Conservation (phyloP, 2,888 invertebrate species). For the Chesias legatella region DNA sequence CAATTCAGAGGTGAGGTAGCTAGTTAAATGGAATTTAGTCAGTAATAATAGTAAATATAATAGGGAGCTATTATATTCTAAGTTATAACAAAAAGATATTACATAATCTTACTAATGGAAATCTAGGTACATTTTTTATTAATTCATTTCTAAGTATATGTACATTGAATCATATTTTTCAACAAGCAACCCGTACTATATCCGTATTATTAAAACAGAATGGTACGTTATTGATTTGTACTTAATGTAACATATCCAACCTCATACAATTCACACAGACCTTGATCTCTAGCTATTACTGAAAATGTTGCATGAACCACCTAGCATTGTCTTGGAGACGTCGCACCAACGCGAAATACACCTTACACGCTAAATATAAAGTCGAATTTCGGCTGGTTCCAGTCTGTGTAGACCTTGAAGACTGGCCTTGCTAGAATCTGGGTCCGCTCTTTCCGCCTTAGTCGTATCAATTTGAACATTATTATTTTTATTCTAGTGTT, state of each 20-base stretch:
- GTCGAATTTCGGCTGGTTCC: conserved; percentile 38
- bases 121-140: too few species aligned
- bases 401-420: conserved; percentile 61
- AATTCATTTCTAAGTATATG: too few species aligned
- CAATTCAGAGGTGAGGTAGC: too few species aligned
- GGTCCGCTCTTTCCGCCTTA: conserved; percentile 77
- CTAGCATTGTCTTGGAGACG: conserved; percentile 66
- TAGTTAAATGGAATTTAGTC: too few species aligned
- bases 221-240: conserved; percentile 2
- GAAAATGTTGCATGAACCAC: conserved; percentile 76
- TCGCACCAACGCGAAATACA: conserved; percentile 33
- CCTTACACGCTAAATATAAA: conserved; percentile 38
- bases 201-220: background rate
- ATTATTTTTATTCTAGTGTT: conserved; percentile 57
- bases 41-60: too few species aligned
- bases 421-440: conserved; percentile 73
- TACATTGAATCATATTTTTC: too few species aligned
- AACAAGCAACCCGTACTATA: too few species aligned
- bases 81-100: too few species aligned
- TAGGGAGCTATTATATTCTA: too few species aligned
- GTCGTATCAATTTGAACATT: conserved; percentile 72
- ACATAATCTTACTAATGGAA: too few species aligned
- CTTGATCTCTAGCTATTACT: conserved; percentile 77
- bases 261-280: conserved; percentile 38
- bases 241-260: conserved; percentile 24